These are phyloP conservation scores for Eucriotettix oculatus DNA, from an alignment of 2,888 invertebrate genomes.

Conservation along the genomic window DNA sequence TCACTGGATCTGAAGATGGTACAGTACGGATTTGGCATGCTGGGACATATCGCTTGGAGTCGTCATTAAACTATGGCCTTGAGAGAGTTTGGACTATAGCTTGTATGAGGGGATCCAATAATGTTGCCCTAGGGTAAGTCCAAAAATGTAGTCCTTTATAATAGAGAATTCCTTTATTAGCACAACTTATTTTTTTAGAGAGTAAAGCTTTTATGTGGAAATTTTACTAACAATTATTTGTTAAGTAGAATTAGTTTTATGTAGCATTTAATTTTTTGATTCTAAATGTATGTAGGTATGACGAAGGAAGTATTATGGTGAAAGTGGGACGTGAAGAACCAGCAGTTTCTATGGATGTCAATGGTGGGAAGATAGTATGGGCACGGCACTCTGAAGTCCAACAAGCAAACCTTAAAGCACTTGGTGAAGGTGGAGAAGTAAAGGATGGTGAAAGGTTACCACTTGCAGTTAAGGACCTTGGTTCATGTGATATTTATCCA, in stretches of 20 bases:
- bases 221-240: too few species aligned
- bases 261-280: too few species aligned
- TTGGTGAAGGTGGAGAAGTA: constrained; percentile 59
- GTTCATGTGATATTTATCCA: constrained; percentile 97
- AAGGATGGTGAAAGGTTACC: constrained; percentile 88
- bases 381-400: constrained; percentile 97
- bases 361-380: constrained; percentile 98
- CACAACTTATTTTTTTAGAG: too few species aligned
- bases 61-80: constrained; percentile 92
- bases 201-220: too few species aligned
- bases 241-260: too few species aligned
- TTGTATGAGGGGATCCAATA: constrained; percentile 84
- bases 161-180: not conserved
- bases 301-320: constrained; percentile 90
- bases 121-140: constrained; percentile 73
- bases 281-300: too few species aligned
- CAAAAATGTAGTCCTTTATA: constrained; percentile 16
- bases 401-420: constrained; percentile 80
- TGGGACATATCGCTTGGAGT: constrained; percentile 92
- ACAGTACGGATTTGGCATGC: constrained; percentile 98
- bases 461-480: constrained; percentile 95
- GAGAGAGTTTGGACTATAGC: constrained; percentile 97
- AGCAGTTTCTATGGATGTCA: constrained; percentile 96
- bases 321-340: constrained; percentile 98
- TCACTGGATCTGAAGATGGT: constrained; percentile 96